A percentile compares a stretch with the other conserved stretches of the same genome.
Conservation (phyloP, 2,113 vertebrate genomes). For the Promerops cafer region DNA sequence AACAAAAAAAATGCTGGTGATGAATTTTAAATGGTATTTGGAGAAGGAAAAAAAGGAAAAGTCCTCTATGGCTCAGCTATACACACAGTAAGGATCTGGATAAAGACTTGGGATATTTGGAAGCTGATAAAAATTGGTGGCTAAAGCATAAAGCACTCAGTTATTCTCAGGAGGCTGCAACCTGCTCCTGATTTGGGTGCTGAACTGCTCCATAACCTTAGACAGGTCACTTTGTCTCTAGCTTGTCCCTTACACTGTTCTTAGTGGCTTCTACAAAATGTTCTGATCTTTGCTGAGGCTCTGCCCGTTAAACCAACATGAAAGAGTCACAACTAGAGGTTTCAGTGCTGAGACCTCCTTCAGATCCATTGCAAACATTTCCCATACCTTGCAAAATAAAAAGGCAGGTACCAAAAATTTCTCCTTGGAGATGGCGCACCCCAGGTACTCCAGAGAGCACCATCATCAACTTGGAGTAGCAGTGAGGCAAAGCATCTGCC, state of each 20-base stretch:
- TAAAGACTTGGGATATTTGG: not conserved
- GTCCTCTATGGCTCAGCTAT: not conserved
- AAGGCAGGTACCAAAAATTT: not conserved
- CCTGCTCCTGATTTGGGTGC: not conserved
- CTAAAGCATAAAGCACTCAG: not conserved
- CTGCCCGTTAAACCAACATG: rapidly evolving
- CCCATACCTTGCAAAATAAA: not conserved
- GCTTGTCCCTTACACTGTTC: not conserved
- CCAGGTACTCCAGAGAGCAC: not conserved
- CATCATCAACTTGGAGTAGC: rapidly evolving
- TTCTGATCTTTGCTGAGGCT: not conserved
- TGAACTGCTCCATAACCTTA: not conserved
- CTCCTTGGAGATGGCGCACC: not conserved
- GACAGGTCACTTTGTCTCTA: not conserved
- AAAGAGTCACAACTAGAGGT: not conserved
- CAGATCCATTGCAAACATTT: not conserved
- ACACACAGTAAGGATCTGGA: not conserved
- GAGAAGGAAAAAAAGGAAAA: not conserved
- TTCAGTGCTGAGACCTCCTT: not conserved
- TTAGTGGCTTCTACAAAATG: not conserved
- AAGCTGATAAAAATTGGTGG: not conserved
- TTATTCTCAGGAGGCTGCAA: not conserved
- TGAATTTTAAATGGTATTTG: not conserved
- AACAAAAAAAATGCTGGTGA: not conserved
- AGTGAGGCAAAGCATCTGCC: not conserved